phyloP scores from a whole-genome alignment of 2,888 invertebrate genomes.

The Apotomis betuletana region DNA sequence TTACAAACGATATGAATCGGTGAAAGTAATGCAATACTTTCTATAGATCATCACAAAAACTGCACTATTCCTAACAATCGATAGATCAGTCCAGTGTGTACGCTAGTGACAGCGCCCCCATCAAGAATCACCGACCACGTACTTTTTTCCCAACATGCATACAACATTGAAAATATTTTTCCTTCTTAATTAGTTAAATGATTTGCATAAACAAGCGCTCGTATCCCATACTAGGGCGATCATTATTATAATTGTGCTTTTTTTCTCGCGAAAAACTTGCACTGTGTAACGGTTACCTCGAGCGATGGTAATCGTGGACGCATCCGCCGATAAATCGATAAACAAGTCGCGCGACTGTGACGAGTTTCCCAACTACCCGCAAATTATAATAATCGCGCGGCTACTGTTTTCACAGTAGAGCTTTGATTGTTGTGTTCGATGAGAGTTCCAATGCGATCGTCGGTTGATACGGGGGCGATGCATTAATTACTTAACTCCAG shows the following conservation, averaged over 20 bases:
- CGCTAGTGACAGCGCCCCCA: conserved; percentile 66
- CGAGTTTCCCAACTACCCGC: conserved; percentile 71
- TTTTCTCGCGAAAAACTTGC: conserved; percentile 77
- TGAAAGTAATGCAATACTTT: conserved; percentile 46
- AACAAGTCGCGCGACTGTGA: conserved; percentile 74
- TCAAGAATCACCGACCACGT: conserved; percentile 52
- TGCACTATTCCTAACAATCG: conserved; percentile 44
- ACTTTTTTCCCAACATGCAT: conserved; percentile 70
- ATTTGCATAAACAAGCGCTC: conserved; percentile 78
- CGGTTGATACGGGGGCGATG: conserved; percentile 67
- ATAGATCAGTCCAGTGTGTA: conserved; percentile 65
- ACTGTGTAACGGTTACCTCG: conserved; percentile 70
- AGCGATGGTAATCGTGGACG: conserved; percentile 73
- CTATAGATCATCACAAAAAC: conserved; percentile 44
- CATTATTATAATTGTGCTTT: conserved; percentile 79
- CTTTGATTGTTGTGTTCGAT: conserved; percentile 70
- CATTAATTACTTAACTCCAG: conserved; percentile 80
- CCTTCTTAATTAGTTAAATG: conserved; percentile 75
- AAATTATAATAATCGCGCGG: conserved; percentile 67
- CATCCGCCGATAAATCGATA: conserved; percentile 80
- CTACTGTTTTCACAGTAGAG: conserved; percentile 69
- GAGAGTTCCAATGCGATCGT: conserved; percentile 71
- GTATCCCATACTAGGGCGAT: conserved; percentile 78
- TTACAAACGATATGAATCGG: conserved; percentile 45
- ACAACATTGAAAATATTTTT: conserved; percentile 75